Conservation (phyloP, 2,797 vertebrate species). For the Gobio occitaniae region DNA sequence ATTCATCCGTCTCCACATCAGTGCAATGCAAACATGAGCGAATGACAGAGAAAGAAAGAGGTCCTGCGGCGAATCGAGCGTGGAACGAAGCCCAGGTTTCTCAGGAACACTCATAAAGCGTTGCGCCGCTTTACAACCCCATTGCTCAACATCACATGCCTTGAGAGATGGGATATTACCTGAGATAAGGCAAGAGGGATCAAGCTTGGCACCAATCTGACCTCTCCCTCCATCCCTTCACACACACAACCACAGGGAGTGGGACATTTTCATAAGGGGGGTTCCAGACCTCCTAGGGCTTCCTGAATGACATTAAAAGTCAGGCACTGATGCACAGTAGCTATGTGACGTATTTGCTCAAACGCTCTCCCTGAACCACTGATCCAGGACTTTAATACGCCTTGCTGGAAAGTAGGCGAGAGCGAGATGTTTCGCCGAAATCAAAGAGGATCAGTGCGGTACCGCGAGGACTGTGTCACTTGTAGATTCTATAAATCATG, state of each 20-base stretch:
- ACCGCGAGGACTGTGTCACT: constrained; percentile 69
- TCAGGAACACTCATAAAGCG: constrained; percentile 75
- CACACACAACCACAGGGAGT: constrained; percentile 41
- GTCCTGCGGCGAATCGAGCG: constrained; percentile 9
- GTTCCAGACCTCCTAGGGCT: constrained; percentile 54
- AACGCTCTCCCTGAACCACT: constrained; percentile 8
- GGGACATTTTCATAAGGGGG: constrained; percentile 43
- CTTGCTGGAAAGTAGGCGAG: constrained; percentile 16
- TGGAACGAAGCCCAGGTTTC: constrained; percentile 59
- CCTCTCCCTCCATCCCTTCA: constrained; percentile 51
- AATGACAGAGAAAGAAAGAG: constrained; percentile 5
- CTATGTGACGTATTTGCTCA: constrained; percentile 54
- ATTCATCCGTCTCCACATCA: not conserved
- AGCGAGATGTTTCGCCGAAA: constrained; percentile 53
- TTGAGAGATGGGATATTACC: constrained; percentile 77
- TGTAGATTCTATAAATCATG: constrained; percentile 81
- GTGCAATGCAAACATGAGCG: constrained; percentile 8
- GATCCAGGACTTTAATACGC: constrained; percentile 25
- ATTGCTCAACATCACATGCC: constrained; percentile 83
- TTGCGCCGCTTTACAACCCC: constrained; percentile 74
- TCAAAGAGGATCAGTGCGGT: constrained; percentile 61
- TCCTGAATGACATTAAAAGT: constrained; percentile 57
- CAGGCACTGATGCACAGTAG: constrained; percentile 60
- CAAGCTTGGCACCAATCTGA: constrained; percentile 55
- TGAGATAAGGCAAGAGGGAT: constrained; percentile 76